Evolutionary conservation across 2,797 vertebrate genomes (phyloP).

Genomic region (Macrochelys suwanniensis): DNA sequence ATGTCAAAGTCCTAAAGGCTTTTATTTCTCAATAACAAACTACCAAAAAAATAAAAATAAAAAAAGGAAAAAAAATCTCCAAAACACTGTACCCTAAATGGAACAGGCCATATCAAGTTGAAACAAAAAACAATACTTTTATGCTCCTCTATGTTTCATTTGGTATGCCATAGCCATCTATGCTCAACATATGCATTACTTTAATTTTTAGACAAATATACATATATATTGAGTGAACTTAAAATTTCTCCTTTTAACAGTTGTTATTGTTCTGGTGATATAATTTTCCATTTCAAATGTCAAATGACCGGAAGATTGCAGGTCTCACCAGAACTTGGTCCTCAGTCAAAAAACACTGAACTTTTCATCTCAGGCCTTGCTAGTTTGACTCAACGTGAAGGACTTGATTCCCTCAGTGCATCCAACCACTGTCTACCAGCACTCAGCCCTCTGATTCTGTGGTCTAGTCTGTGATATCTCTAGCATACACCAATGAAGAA

Average conservation of each 20-base stretch:
- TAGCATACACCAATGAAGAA: no score
- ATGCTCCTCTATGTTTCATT: background rate
- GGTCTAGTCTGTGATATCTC: background rate
- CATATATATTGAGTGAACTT: background rate
- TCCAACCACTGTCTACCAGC: background rate
- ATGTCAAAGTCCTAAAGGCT: background rate
- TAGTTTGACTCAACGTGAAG: background rate
- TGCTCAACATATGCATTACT: background rate
- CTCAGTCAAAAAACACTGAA: background rate
- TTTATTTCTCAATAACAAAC: background rate
- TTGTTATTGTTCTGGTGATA: background rate
- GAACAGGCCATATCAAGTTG: background rate
- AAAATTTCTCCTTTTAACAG: background rate
- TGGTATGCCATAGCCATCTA: background rate
- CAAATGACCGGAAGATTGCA: background rate
- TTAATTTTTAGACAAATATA: background rate
- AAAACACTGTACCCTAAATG: background rate
- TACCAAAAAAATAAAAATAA: background rate
- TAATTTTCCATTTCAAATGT: background rate
- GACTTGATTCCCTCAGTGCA: background rate
- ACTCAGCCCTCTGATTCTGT: background rate
- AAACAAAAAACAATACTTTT: background rate
- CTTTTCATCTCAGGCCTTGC: background rate
- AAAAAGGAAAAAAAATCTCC: background rate
- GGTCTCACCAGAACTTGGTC: background rate